A percentile compares a stretch with the other conserved stretches of the same genome.
These are phyloP conservation scores for Geodia barretti DNA, from an alignment of 37 sponge, comb jelly and placozoan species.

Conservation along the genomic window DNA sequence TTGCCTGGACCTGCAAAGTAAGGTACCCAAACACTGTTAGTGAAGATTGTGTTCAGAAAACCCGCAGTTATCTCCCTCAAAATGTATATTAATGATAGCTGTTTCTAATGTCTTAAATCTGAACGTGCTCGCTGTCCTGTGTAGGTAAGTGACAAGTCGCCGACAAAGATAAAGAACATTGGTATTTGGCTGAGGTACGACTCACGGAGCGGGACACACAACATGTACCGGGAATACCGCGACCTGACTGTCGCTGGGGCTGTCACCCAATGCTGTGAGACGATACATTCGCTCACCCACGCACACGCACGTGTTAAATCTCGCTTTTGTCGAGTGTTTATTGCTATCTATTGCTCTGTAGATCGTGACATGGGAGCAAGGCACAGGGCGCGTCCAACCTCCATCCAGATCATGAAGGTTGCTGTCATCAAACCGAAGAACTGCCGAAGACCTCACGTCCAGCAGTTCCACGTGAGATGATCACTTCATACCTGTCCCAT, in stretches of 20 bases:
- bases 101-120: too few species aligned
- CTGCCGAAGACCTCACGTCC: conserved; percentile 80
- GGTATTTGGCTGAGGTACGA: conserved; percentile 98
- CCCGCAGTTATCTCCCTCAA: too few species aligned
- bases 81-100: too few species aligned
- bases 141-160: conserved; percentile 82
- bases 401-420: conserved; percentile 93
- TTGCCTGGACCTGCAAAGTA: too few species aligned
- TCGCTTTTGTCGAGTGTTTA: not conserved
- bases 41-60: too few species aligned
- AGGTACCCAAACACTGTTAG: too few species aligned
- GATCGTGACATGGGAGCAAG: conserved; percentile 99
- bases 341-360: not conserved
- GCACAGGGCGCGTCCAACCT: conserved; percentile 87
- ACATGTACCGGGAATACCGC: conserved; percentile 99
- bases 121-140: not conserved
- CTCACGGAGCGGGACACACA: conserved; percentile 97
- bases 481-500: not conserved
- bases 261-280: conserved; percentile 95
- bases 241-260: conserved; percentile 93
- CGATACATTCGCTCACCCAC: not conserved
- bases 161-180: conserved; percentile 92
- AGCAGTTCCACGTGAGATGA: conserved; percentile 85
- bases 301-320: too few species aligned
- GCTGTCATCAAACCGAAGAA: conserved; percentile 78